Evolutionary conservation across 1,140 invertebrate genomes (phyloP).

Genomic region (Orchesella cincta): DNA sequence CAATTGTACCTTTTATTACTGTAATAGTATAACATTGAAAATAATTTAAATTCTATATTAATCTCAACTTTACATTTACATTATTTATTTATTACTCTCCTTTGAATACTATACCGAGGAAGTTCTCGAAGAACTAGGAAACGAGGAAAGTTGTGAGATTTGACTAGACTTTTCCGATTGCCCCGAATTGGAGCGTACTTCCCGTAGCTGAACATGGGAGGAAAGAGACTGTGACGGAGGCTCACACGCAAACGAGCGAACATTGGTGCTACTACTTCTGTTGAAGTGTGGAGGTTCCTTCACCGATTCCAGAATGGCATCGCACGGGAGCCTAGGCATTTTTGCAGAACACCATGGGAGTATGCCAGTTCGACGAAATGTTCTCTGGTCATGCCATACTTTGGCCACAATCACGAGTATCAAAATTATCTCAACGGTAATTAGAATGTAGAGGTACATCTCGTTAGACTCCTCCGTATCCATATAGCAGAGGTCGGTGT

Average conservation of each 20-base stretch:
- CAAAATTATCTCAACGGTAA: conserved; percentile 26
- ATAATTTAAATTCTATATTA: too few relatives aligned
- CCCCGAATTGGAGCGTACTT: conserved; percentile 27
- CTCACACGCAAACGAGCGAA: conserved; percentile 1
- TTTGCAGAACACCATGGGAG: conserved; percentile 37
- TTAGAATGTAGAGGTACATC: conserved; percentile 17
- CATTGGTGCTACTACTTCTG: conserved; percentile 15
- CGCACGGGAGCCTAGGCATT: conserved; percentile 45
- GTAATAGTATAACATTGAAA: too few relatives aligned
- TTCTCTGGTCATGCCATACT: conserved; percentile 34
- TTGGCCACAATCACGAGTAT: conserved; percentile 37
- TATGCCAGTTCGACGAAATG: conserved; percentile 33
- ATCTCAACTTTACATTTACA: too few relatives aligned
- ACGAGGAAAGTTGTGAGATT: conserved; percentile 14
- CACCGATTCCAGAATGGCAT: conserved; percentile 42
- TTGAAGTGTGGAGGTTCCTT: conserved; percentile 36
- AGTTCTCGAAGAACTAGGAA: conserved; percentile 13
- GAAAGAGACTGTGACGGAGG: conserved; percentile 14
- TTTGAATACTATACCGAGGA: conserved; percentile 21
- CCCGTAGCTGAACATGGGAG: conserved; percentile 17
- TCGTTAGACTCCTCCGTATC: conserved; percentile 14
- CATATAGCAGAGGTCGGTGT: conserved; percentile 28
- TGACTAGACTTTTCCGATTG: conserved; percentile 29
- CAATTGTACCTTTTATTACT: too few relatives aligned
- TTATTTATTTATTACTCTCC: too few relatives aligned